Conservation (phyloP, 1,140 invertebrate species). For the Scaptomyza montana region DNA sequence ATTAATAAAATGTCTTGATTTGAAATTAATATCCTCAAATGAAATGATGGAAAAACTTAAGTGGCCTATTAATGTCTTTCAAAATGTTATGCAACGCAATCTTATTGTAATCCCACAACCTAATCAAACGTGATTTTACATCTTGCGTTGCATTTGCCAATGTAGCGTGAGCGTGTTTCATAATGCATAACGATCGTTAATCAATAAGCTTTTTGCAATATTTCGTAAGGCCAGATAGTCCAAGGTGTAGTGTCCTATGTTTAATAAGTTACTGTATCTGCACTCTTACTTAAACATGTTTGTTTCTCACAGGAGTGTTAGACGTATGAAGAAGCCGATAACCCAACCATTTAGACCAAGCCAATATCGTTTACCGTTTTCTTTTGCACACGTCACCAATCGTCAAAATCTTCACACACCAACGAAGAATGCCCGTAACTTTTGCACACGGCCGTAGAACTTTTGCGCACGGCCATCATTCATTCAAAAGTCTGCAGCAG, state of each 20-base stretch:
- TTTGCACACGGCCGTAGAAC: conserved; percentile 65
- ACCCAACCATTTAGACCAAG: conserved; percentile 52
- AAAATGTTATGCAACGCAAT: no score
- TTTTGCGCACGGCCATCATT: conserved; percentile 63
- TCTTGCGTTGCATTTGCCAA: no score
- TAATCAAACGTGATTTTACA: no score
- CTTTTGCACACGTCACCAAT: conserved; percentile 54
- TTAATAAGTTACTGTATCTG: no score
- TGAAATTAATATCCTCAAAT: no score
- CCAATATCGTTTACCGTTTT: conserved; percentile 48
- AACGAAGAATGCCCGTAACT: conserved; percentile 58
- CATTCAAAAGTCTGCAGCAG: conserved; percentile 42
- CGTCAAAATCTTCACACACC: conserved; percentile 69
- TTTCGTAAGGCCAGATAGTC: neutral
- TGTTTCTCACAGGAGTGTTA: neutral
- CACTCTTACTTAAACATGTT: no score
- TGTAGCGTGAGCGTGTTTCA: no score
- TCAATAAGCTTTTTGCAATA: neutral
- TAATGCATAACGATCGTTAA: neutral
- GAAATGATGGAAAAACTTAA: no score
- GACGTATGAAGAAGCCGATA: conserved; percentile 30
- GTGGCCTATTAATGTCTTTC: no score
- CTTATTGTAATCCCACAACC: no score
- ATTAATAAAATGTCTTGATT: no score
- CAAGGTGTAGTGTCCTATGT: neutral